phyloP scores from a whole-genome alignment of 1,140 invertebrate species.

The Leptopilina boulardi region DNA sequence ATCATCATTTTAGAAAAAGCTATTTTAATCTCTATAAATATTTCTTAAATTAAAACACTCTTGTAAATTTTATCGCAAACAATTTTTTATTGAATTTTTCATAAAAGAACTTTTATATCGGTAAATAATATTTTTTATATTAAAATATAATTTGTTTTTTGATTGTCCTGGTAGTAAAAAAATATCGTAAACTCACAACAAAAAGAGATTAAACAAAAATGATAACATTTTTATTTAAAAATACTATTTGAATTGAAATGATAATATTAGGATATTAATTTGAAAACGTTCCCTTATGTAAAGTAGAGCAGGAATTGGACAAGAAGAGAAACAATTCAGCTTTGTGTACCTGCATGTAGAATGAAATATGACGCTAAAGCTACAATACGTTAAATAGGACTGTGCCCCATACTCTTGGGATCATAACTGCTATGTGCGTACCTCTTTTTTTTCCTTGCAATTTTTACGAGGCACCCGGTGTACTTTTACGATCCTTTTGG shows the following conservation, averaged over 20 bases:
- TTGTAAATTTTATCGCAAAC: no score
- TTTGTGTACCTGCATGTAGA: slow-evolving; percentile 12
- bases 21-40: neutral
- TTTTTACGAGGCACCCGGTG: slow-evolving; percentile 45
- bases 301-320: neutral
- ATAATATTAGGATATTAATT: neutral
- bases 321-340: slow-evolving; percentile 19
- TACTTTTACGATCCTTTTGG: slow-evolving; percentile 42
- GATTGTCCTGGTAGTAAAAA: no score
- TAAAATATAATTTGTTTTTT: no score
- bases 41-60: no score
- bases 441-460: slow-evolving; percentile 39
- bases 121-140: no score
- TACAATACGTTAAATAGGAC: slow-evolving; percentile 27
- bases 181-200: no score
- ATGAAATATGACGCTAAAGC: slow-evolving; percentile 10
- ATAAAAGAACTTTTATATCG: no score
- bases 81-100: no score
- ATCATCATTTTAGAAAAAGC: no score
- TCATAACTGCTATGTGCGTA: slow-evolving; percentile 4
- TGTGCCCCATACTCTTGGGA: neutral
- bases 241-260: neutral
- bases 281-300: neutral
- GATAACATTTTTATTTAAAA: no score
- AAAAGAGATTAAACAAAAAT: neutral